Conservation (phyloP, 2,113 vertebrate species). For the Saguinus midas region DNA sequence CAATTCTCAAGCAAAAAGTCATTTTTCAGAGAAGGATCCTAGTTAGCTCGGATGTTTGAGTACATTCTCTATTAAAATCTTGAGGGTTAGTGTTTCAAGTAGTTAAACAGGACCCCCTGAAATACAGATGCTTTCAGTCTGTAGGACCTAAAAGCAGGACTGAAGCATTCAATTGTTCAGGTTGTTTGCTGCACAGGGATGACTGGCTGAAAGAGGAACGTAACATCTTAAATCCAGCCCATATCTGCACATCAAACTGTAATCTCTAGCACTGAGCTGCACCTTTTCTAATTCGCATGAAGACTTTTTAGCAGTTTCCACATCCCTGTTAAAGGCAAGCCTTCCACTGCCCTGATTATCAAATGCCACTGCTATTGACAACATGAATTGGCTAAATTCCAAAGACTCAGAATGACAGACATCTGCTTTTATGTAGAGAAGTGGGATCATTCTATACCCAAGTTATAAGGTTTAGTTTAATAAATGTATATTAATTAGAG, state of each 20-base stretch:
- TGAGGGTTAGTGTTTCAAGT: neutral
- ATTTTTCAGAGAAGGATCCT: neutral
- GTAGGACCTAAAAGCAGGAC: neutral
- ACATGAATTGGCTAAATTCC: neutral
- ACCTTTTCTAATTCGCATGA: neutral
- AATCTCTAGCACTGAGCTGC: neutral
- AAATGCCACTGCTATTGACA: neutral
- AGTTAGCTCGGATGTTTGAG: neutral
- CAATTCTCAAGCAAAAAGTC: neutral
- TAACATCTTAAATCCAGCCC: neutral
- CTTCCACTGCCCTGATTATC: neutral
- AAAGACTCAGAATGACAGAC: neutral
- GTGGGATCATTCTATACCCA: neutral
- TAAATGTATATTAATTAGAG: neutral
- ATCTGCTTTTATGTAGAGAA: neutral
- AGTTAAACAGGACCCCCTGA: neutral
- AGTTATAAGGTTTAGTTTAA: neutral
- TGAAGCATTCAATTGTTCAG: neutral
- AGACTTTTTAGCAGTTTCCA: neutral
- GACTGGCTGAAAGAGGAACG: neutral
- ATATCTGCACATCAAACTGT: neutral
- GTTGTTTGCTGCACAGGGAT: neutral
- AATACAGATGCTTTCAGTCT: neutral
- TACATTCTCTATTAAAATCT: neutral
- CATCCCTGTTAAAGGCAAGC: neutral